These are phyloP conservation scores for Scyliorhinus canicula DNA, from an alignment of 2,797 vertebrate genomes.

Conservation along the genomic window DNA sequence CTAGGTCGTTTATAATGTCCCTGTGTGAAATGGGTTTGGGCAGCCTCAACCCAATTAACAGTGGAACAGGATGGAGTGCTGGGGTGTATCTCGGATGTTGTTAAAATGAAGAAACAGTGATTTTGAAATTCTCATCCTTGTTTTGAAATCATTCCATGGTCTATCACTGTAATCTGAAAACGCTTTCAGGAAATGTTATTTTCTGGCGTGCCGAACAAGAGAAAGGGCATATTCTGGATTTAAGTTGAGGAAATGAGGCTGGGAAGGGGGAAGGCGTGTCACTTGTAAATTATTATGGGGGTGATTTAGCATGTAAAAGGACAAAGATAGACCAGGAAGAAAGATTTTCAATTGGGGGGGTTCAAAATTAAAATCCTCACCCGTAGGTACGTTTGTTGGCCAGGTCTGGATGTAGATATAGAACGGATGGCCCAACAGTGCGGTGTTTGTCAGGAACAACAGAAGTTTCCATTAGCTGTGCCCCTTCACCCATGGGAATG, in stretches of 20 bases:
- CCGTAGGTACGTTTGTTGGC: no score
- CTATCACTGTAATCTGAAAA: background rate
- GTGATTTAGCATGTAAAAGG: background rate
- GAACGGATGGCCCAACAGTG: no score
- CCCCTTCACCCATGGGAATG: no score
- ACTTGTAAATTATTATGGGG: background rate
- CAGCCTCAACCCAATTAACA: background rate
- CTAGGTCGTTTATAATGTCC: background rate
- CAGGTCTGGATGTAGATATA: no score
- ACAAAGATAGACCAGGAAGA: background rate
- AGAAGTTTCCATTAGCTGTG: no score
- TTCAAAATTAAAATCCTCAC: no score
- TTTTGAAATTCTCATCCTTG: background rate
- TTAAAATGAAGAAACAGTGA: background rate
- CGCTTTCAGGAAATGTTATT: background rate
- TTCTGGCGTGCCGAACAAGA: background rate
- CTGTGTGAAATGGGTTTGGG: background rate
- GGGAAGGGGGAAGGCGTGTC: background rate
- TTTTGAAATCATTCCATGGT: background rate
- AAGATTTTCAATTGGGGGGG: background rate
- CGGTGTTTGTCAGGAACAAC: no score
- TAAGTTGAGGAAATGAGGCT: background rate
- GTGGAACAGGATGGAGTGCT: background rate
- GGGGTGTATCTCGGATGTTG: background rate
- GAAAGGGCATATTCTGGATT: background rate